Conservation (phyloP, 2,113 vertebrate genomes). For the Aspiorhynchus laticeps region DNA sequence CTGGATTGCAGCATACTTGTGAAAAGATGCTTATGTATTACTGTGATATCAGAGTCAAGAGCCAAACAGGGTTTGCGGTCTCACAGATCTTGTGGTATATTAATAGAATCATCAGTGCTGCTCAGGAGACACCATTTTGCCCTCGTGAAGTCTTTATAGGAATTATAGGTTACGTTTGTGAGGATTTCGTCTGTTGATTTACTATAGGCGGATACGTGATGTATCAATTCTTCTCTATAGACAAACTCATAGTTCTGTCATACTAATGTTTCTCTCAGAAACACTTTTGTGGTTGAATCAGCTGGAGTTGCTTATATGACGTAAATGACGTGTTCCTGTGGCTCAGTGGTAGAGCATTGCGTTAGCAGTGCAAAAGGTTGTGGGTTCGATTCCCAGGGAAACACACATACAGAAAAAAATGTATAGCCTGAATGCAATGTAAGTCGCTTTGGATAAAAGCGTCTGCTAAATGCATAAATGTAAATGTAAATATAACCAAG, state of each 20-base stretch:
- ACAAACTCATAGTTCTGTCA: not conserved
- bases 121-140: slow-evolving; percentile 4
- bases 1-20: slow-evolving; percentile 27
- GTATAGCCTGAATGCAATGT: no score
- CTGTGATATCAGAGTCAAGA: slow-evolving; percentile 20
- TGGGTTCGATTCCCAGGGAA: no score
- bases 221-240: no score
- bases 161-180: not conserved
- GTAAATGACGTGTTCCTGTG: no score
- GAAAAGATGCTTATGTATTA: slow-evolving; percentile 33
- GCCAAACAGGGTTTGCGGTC: slow-evolving; percentile 32
- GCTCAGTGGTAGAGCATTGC: no score
- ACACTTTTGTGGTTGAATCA: not conserved
- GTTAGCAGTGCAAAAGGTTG: no score
- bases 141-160: not conserved
- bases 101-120: slow-evolving; percentile 29
- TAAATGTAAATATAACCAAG: no score
- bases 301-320: no score
- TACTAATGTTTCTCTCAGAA: not conserved
- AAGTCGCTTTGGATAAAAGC: no score
- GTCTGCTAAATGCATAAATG: no score
- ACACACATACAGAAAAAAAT: no score
- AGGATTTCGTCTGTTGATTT: slow-evolving; percentile 1
- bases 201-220: not conserved
- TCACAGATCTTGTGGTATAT: slow-evolving; percentile 40